Percentiles rank a stretch among this genome's conserved stretches.
phyloP scores from a whole-genome alignment of 2,888 invertebrate genomes.

The Drymonia ruficornis region DNA sequence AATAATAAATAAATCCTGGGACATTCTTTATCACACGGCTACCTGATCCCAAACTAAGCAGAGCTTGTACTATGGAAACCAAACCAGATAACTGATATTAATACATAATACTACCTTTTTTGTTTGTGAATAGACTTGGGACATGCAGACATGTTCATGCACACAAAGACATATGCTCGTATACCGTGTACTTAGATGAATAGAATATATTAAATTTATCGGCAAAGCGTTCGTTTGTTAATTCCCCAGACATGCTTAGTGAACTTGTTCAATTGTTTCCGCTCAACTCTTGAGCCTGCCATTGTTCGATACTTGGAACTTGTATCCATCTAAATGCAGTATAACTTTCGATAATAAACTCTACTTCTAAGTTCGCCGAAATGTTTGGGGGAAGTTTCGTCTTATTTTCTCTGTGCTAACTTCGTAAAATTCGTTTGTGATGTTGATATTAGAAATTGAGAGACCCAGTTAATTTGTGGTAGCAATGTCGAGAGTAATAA shows the following conservation, averaged over 20 bases:
- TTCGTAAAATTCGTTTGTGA: not conserved
- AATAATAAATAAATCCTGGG: too few relatives aligned
- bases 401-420: not conserved
- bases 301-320: not conserved
- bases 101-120: too few relatives aligned
- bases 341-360: not conserved
- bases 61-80: too few relatives aligned
- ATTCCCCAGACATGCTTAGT: not conserved
- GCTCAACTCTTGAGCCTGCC: not conserved
- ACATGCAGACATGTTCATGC: too few relatives aligned
- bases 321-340: not conserved
- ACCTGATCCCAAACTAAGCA: too few relatives aligned
- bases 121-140: too few relatives aligned
- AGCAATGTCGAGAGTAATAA: too few relatives aligned
- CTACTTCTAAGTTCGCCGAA: not conserved
- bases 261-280: not conserved
- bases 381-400: not conserved
- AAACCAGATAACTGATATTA: too few relatives aligned
- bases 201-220: not conserved
- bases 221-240: not conserved
- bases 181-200: too few relatives aligned
- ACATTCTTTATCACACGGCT: too few relatives aligned
- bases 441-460: not conserved
- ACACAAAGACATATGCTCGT: too few relatives aligned
- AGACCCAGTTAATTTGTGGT: not conserved